Percentiles rank a stretch among this genome's conserved stretches.
Conservation (phyloP, 2,797 vertebrate species). For the Todus mexicanus region DNA sequence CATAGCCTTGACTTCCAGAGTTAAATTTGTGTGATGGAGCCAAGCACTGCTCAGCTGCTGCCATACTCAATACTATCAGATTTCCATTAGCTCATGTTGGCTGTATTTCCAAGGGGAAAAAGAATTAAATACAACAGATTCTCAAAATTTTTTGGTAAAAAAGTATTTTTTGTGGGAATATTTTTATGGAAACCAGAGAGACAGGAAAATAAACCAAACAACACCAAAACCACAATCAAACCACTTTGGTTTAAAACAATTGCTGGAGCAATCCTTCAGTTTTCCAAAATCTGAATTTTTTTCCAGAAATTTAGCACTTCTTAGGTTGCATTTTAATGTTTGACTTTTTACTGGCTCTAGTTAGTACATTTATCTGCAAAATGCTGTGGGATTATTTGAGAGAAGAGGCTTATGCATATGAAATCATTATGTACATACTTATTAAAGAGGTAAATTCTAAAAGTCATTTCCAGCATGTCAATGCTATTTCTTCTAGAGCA, state of each 20-base stretch:
- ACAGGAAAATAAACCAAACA: no score
- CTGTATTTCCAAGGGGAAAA: neutral
- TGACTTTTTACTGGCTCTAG: neutral
- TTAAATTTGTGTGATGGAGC: neutral
- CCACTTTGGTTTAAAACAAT: neutral
- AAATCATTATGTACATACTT: neutral
- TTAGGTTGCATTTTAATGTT: neutral
- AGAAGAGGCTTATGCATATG: constrained; percentile 3
- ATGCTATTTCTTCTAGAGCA: neutral
- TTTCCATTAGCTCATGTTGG: neutral
- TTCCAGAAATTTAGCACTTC: neutral
- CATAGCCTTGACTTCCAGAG: neutral
- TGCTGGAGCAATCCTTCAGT: neutral
- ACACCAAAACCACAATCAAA: no score
- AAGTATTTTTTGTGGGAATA: neutral
- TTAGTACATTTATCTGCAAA: constrained; percentile 7
- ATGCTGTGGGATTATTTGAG: neutral
- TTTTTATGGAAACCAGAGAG: neutral
- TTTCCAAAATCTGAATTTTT: neutral
- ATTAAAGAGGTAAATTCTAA: neutral
- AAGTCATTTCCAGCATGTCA: neutral
- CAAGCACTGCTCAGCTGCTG: neutral
- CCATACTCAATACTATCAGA: neutral
- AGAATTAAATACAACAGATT: neutral
- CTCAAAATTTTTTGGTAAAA: neutral